phyloP scores from a whole-genome alignment of 2,113 vertebrate species.

The Bubo bubo region DNA sequence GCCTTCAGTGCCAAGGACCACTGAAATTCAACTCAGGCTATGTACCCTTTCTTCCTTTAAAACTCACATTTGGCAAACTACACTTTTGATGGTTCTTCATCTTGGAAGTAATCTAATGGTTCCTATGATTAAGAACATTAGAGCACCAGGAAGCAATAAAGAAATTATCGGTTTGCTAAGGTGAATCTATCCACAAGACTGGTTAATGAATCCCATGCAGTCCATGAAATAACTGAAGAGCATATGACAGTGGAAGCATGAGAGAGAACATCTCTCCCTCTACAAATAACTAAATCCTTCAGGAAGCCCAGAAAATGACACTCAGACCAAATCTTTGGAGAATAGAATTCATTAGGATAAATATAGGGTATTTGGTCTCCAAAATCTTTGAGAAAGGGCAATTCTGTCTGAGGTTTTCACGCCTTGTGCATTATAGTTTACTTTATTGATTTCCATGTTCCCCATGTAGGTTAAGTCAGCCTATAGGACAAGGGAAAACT shows the following conservation, averaged over 20 bases:
- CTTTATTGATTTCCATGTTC: neutral
- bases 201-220: neutral
- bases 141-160: neutral
- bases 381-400: neutral
- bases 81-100: neutral
- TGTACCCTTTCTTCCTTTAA: neutral
- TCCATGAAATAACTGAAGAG: neutral
- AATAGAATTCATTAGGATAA: neutral
- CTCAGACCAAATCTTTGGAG: neutral
- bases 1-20: neutral
- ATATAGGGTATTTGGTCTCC: fast-evolving
- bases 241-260: neutral
- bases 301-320: neutral
- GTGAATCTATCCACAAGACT: neutral
- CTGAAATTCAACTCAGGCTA: neutral
- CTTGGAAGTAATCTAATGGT: neutral
- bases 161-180: neutral
- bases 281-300: neutral
- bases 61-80: neutral
- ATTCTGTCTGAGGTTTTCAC: neutral
- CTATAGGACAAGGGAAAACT: neutral
- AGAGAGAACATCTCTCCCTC: neutral
- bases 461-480: neutral
- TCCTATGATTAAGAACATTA: neutral
- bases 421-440: neutral